phyloP scores from a whole-genome alignment of 2,113 vertebrate genomes.

The Anarrhichthys ocellatus region DNA sequence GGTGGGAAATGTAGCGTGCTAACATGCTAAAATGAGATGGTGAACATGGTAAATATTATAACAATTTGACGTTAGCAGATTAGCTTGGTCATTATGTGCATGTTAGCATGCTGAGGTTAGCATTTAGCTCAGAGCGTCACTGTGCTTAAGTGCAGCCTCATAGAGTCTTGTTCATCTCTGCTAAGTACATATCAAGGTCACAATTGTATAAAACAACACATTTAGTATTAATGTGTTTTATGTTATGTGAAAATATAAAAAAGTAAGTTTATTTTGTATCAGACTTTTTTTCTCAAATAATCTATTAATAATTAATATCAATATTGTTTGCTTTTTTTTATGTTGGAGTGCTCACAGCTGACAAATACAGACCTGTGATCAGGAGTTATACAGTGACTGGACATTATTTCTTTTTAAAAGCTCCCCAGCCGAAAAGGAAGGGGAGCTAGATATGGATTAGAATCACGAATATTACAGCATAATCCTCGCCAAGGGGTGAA shows the following conservation, averaged over 20 bases:
- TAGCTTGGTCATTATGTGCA: not conserved
- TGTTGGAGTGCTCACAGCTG: not conserved
- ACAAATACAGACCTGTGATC: not conserved
- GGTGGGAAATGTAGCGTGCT: not conserved
- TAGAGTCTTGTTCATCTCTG: not conserved
- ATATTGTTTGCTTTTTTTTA: not conserved
- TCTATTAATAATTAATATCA: not conserved
- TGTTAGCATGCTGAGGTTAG: not conserved
- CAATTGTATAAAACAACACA: not conserved
- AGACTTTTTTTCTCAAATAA: not conserved
- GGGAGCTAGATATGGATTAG: conserved; percentile 15
- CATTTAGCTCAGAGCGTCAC: not conserved
- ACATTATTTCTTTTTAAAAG: conserved; percentile 13
- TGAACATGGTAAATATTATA: not conserved
- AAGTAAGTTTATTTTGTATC: not conserved
- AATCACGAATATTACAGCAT: conserved; percentile 13
- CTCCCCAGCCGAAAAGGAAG: conserved; percentile 26
- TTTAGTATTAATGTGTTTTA: not conserved
- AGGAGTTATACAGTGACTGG: not conserved
- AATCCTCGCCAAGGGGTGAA: conserved; percentile 38
- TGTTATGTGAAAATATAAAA: not conserved
- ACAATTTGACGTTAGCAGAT: no score
- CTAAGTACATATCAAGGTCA: not conserved
- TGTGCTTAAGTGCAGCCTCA: no score
- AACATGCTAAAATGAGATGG: not conserved